phyloP scores from a whole-genome alignment of 37 sponge, comb jelly and placozoan genomes.

The Bolinopsis microptera region DNA sequence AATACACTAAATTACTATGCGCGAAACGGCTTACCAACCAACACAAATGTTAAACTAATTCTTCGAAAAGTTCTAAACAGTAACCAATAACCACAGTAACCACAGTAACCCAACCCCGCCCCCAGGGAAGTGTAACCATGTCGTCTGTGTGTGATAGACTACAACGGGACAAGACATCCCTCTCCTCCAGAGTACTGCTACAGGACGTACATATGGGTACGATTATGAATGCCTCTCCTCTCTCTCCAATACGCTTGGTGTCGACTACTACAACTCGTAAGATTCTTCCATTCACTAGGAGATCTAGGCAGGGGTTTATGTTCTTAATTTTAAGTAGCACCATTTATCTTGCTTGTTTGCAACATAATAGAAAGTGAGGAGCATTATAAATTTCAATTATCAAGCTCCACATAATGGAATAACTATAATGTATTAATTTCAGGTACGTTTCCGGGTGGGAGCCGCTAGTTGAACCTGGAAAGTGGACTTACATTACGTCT shows the following conservation, averaged over 20 bases:
- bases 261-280: conserved; percentile 48
- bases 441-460: conserved; percentile 93
- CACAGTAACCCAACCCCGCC: background rate
- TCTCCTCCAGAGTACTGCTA: conserved; percentile 76
- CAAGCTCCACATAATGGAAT: too few relatives aligned
- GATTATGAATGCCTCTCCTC: background rate
- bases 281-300: too few relatives aligned
- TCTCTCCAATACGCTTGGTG: background rate
- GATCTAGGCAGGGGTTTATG: too few relatives aligned
- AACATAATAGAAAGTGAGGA: too few relatives aligned
- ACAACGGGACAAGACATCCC: conserved; percentile 80
- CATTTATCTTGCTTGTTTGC: too few relatives aligned
- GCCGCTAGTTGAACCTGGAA: conserved; percentile 92
- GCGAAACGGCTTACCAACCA: too few relatives aligned
- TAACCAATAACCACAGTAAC: background rate
- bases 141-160: conserved; percentile 81
- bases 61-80: too few relatives aligned
- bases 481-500: conserved; percentile 64
- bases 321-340: too few relatives aligned
- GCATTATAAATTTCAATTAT: too few relatives aligned
- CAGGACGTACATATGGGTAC: background rate
- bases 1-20: too few relatives aligned
- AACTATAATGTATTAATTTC: background rate
- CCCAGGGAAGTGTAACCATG: background rate
- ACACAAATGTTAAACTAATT: too few relatives aligned